phyloP scores from a whole-genome alignment of 2,797 vertebrate species.

The Alfaro cultratus region DNA sequence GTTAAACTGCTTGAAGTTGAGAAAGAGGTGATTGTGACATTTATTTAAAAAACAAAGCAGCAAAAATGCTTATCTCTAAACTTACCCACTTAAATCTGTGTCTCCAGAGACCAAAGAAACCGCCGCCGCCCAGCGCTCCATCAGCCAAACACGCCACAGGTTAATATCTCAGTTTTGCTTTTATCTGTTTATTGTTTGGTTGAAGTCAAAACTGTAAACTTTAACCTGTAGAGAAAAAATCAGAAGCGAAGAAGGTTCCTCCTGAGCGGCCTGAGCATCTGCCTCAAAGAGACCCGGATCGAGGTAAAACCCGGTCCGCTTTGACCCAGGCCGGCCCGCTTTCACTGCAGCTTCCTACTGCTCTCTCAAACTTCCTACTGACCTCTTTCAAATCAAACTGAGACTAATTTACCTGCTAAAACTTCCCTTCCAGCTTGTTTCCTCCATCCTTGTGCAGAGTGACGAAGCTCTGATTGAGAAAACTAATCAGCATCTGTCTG shows the following conservation, averaged over 20 bases:
- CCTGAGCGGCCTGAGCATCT: slow-evolving; percentile 95
- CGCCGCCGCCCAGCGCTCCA: slow-evolving; percentile 92
- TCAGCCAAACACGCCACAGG: slow-evolving; percentile 89
- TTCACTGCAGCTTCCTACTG: slow-evolving; percentile 5
- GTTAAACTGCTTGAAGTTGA: slow-evolving; percentile 96
- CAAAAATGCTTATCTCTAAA: background rate
- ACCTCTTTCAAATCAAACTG: background rate
- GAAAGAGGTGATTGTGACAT: slow-evolving; percentile 85
- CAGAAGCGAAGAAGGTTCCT: slow-evolving; percentile 91
- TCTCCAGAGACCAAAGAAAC: slow-evolving; percentile 97
- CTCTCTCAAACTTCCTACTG: slow-evolving; percentile 20
- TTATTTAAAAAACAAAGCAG: background rate
- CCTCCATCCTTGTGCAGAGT: background rate
- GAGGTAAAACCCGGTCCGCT: slow-evolving; percentile 81
- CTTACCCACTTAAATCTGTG: slow-evolving; percentile 10
- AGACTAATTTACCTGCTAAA: background rate
- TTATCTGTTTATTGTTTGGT: background rate
- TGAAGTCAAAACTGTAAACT: slow-evolving; percentile 42
- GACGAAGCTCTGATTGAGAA: slow-evolving; percentile 30
- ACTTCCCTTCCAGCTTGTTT: background rate
- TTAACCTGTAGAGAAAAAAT: slow-evolving; percentile 87
- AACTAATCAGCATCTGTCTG: background rate
- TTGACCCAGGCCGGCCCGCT: background rate
- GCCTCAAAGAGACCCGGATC: slow-evolving; percentile 91
- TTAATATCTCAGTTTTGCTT: slow-evolving; percentile 60